A percentile compares a stretch with the other conserved stretches of the same genome.
Conservation (phyloP, 1,140 invertebrate genomes). For the Xylocopa sonorina region DNA sequence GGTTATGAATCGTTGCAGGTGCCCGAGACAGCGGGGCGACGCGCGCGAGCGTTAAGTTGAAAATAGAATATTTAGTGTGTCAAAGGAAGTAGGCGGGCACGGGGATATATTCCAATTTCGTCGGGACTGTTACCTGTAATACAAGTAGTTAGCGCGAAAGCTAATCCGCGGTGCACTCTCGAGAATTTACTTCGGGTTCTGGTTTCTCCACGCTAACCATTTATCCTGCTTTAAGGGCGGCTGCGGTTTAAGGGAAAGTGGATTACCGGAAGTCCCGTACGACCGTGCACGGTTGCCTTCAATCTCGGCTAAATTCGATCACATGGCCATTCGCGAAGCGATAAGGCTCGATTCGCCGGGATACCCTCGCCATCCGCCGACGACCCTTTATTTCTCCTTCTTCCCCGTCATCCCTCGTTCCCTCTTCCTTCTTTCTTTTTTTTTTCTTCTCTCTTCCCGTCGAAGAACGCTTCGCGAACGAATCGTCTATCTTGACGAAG, state of each 20-base stretch:
- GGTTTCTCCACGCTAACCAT: constrained; percentile 68
- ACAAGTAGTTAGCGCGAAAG: constrained; percentile 65
- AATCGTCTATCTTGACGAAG: constrained; percentile 38
- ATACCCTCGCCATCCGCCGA: constrained; percentile 11
- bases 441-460: neutral
- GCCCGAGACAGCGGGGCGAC: too few species aligned
- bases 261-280: constrained; percentile 72
- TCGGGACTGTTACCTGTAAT: constrained; percentile 61
- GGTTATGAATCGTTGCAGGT: constrained; percentile 14
- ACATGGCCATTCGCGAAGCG: constrained; percentile 61
- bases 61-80: constrained; percentile 55
- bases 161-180: constrained; percentile 61
- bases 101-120: constrained; percentile 64
- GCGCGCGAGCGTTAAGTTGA: constrained; percentile 33
- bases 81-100: constrained; percentile 47
- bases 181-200: constrained; percentile 67
- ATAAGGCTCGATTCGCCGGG: constrained; percentile 60
- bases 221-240: constrained; percentile 68
- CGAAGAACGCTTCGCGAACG: constrained; percentile 15
- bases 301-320: constrained; percentile 71
- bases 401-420: too few species aligned
- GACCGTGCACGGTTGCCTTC: constrained; percentile 62
- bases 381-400: neutral
- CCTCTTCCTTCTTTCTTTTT: neutral
- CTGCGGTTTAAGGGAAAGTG: constrained; percentile 72